These are phyloP conservation scores for Aurelia aurita DNA, from an alignment of 30 jellyfish, hydroid and myxozoan species.

Conservation along the genomic window DNA sequence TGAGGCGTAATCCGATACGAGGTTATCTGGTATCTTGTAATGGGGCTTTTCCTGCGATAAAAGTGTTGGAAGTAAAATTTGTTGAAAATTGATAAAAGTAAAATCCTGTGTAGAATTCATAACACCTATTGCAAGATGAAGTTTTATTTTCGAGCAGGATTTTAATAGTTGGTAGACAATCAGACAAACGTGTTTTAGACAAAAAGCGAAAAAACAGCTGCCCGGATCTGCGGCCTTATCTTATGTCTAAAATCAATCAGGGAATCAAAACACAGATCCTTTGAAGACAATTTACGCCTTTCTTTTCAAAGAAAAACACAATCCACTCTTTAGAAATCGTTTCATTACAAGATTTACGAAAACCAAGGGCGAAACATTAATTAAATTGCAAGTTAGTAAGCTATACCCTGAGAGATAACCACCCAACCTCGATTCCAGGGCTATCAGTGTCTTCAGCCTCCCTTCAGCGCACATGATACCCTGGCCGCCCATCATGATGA, in stretches of 20 bases:
- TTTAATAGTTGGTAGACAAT: neutral
- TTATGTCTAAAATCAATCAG: slow-evolving; percentile 50
- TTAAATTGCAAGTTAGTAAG: slow-evolving; percentile 66
- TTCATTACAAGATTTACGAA: slow-evolving; percentile 52
- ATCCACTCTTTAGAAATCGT: slow-evolving; percentile 58
- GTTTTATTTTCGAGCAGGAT: neutral
- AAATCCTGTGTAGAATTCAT: too few relatives aligned
- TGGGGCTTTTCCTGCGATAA: too few relatives aligned
- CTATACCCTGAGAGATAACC: slow-evolving; percentile 47
- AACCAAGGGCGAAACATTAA: slow-evolving; percentile 57
- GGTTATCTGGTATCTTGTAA: too few relatives aligned
- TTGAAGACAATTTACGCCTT: slow-evolving; percentile 65
- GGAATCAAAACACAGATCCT: slow-evolving; percentile 49
- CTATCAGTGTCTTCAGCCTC: too few relatives aligned
- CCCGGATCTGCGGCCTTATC: slow-evolving; percentile 36
- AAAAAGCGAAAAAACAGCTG: slow-evolving; percentile 45
- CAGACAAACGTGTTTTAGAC: slow-evolving; percentile 43
- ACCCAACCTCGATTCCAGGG: too few relatives aligned
- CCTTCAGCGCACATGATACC: too few relatives aligned
- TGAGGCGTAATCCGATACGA: too few relatives aligned
- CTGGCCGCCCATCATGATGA: too few relatives aligned
- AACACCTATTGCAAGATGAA: too few relatives aligned
- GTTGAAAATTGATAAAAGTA: too few relatives aligned
- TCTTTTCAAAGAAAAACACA: slow-evolving; percentile 54
- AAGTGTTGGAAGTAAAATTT: too few relatives aligned